Base-by-base conservation (phyloP, 2,113 vertebrate genomes). In the Meles meles region DNA sequence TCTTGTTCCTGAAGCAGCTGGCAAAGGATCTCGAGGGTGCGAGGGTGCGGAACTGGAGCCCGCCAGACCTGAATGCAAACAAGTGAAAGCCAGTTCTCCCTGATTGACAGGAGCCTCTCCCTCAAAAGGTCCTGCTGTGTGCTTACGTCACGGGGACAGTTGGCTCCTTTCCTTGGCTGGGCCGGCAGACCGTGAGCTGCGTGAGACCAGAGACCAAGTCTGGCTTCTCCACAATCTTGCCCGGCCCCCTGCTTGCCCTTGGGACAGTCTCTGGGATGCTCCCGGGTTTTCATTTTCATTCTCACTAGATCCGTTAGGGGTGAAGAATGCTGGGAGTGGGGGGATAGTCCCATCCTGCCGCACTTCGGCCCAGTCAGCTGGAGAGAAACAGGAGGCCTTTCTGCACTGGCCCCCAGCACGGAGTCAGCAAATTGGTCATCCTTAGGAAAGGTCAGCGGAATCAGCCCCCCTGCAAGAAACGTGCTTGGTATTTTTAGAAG, bases 371-470 rank as follows among this genome's bases (percentile, higher is more conserved):
- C 81, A 7, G 77, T 92, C 88, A 93, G 93, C 88, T 96, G 65
- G 80, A 77, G 83, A 85, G 29, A 84, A 72, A 20, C 11, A 55
- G 39, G 79, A 61, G 44, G 85, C 13, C 92, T 93, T 90, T 84
- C 95, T 93, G 74, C 92, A 57, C 61, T 44, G 82, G 67, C 61
- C 93, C 74, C 59, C 37, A 52, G 88, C 71, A 96, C 5, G 0
- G 88, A 93, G 87, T 87, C 88, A 97, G 96, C 96, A 97, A 93
- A 97, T 96, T 93, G 93, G 79, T 52, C 91, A 71, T 92, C 84
- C 83, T 93, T 37, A 93, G 86, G 92, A 97, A 98, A 98, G 96
- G 95, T 97, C 97, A 97, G 96, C 92, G 82, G 88, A 97, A 96
- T 97, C 87, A 96, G 93, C 63, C 82, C 96, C 86, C 94, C 69